Base-by-base conservation (phyloP, 2,888 invertebrate species). In the Diaphora mendica region DNA sequence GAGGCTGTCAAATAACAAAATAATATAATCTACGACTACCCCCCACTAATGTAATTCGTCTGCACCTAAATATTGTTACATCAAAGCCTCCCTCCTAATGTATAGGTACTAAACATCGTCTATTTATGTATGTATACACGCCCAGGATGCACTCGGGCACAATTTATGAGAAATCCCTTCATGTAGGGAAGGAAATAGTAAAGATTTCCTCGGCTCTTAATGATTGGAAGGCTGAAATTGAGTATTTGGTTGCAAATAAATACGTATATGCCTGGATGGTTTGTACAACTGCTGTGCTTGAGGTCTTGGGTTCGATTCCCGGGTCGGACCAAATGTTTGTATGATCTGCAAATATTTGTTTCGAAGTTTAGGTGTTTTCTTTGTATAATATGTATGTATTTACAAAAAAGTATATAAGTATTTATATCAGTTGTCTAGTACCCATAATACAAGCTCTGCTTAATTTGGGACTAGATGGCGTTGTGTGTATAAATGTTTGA, bases 91-190 rank as follows among this genome's bases (percentile, higher is more conserved):
- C 68, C 68, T 55, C 26, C 26, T 8, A 26, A 68, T 26, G 5
- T 51, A 48, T 67, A 48, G 30, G 59, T 66, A 33, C 59, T 11
- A 13, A 30, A 30, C 30, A 48, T 48, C 70, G 70, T 71, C 51
- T 72, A 75, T 75, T 75, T 75, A 71, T 69, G 42, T n/a, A 72
- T 72, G 62, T 51, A 59, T 44, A 62, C 20, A 75, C 75, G 69
- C 75, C 75, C 72, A 72, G 69, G 64, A 75, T 75, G 72, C 75
- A 72, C 66, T 69, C 66, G 66, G 7, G 55, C 44, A 62, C 35
- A 23, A 75, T 75, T 75, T 75, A 75, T 75, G 62, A 44, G 55
- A 9, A 42, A 48, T 71, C 26, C 69, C 44, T 30, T 44, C 48
- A n/a, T 48, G 39, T 68, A 66, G 59, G 72, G 75, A 72, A 66